Conservation (phyloP, 64 coral and sea anemone genomes). For the Hydrozoanthus tunicans region DNA sequence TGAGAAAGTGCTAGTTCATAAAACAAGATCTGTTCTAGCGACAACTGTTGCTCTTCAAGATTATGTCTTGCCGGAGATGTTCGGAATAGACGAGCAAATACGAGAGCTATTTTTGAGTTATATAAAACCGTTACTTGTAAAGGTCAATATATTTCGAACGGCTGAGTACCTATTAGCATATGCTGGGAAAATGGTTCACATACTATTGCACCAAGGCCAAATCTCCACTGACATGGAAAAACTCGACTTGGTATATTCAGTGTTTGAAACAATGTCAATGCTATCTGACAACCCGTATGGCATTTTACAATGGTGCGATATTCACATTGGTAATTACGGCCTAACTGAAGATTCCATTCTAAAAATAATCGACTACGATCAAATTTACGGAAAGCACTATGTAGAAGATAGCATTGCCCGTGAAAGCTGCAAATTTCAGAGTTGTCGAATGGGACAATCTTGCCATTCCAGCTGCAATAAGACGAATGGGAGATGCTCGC, state of each 20-base stretch:
- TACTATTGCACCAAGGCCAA: neutral
- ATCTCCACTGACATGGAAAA: slow-evolving; percentile 52
- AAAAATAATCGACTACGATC: slow-evolving; percentile 68
- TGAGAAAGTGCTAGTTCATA: slow-evolving; percentile 56
- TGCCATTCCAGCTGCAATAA: slow-evolving; percentile 39
- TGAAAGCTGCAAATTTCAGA: slow-evolving; percentile 2
- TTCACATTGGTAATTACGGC: slow-evolving; percentile 78
- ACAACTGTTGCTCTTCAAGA: slow-evolving; percentile 29
- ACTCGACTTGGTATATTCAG: slow-evolving; percentile 59
- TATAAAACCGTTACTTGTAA: slow-evolving; percentile 4
- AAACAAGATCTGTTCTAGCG: slow-evolving; percentile 53
- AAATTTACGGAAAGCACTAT: neutral
- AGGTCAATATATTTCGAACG: neutral
- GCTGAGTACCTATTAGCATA: neutral
- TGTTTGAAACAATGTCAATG: slow-evolving; percentile 45
- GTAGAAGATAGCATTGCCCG: neutral
- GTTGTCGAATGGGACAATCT: slow-evolving; percentile 45
- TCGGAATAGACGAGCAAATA: slow-evolving; percentile 54
- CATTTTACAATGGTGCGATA: slow-evolving; percentile 73
- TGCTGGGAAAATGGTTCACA: slow-evolving; percentile 23
- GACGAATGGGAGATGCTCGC: slow-evolving; percentile 15
- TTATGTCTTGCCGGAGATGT: slow-evolving; percentile 51
- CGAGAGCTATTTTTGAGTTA: neutral
- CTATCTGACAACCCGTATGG: slow-evolving; percentile 67
- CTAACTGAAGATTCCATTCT: slow-evolving; percentile 45